Evolutionary conservation across 2,113 vertebrate species (phyloP).

Genomic region (Bos javanicus): DNA sequence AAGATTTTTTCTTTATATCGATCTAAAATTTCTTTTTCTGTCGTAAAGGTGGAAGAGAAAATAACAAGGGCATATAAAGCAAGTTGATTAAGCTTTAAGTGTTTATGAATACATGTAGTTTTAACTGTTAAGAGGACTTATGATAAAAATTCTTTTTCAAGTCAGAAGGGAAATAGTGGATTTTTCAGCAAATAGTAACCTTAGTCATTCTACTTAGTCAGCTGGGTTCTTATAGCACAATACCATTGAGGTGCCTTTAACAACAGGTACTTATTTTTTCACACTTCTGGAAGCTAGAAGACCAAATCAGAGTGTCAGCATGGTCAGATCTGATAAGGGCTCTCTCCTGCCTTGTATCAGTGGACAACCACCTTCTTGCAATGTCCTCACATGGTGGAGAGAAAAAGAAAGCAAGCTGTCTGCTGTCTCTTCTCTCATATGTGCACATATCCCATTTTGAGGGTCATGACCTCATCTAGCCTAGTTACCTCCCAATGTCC

Average conservation of each 20-base stretch:
- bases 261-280: not conserved
- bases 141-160: not conserved
- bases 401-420: not conserved
- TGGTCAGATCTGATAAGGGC: not conserved
- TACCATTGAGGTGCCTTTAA: not conserved
- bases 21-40: not conserved
- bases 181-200: not conserved
- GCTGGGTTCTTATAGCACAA: not conserved
- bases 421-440: not conserved
- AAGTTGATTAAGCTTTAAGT: not conserved
- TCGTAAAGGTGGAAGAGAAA: not conserved
- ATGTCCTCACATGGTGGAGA: not conserved
- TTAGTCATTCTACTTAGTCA: not conserved
- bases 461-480: not conserved
- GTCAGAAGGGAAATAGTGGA: not conserved
- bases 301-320: not conserved
- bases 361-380: not conserved
- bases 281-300: not conserved
- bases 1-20: not conserved
- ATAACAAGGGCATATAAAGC: not conserved
- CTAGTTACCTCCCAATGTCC: not conserved
- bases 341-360: not conserved
- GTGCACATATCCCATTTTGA: not conserved
- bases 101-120: not conserved
- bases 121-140: not conserved